Base-by-base conservation (phyloP, 1,140 invertebrate species). In the Melitaea cinxia region DNA sequence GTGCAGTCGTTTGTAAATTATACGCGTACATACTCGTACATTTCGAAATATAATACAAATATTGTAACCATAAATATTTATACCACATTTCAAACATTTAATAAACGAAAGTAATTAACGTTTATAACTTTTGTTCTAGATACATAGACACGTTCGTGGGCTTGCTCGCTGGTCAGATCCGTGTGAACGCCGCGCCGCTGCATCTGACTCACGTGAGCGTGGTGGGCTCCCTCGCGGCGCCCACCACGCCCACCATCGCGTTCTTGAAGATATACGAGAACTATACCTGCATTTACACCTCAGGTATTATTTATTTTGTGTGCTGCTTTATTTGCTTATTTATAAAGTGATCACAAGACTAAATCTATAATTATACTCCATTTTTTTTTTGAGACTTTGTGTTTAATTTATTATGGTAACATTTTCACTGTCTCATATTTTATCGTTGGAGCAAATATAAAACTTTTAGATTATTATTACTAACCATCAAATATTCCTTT, bases 191-290 rank as follows among this genome's bases (percentile, higher is more conserved):
- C 21, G 95, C 95, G 26, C 95, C 97, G 6, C 89, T 98, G 2
- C 97, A 96, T 83, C 93, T 98, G 45, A 96, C 96, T 26, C 95
- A 97, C 74, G 94, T 98, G 33, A 95, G 96, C 24, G 95, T 98
- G 28, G 93, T 96, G 52, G 96, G 96, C 14, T 94, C 97, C 19
- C 84, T 87, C 2, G 84, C 88, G n/a, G 68, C 85, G 4, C 70
- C 85, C 24, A 95, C 96, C 7, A 92, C 95, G 28, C 97, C 96
- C 81, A 96, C 95, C 77, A 94, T 94, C 66, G 95, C 96, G 21
- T 97, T 96, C 91, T 93, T 96, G 65, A 96, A 96, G 86, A 93
- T 96, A 39, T 95, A 95, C 86, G 96, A 98, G 78, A 96, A 97
- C 63, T 95, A 97, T 82, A 94, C 95, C 39, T 96, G 96, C 26